Evolutionary conservation across 2,113 vertebrate species (phyloP), one percentile per base, ranked within the genome.

Genomic region (Tachysurus vachellii): DNA sequence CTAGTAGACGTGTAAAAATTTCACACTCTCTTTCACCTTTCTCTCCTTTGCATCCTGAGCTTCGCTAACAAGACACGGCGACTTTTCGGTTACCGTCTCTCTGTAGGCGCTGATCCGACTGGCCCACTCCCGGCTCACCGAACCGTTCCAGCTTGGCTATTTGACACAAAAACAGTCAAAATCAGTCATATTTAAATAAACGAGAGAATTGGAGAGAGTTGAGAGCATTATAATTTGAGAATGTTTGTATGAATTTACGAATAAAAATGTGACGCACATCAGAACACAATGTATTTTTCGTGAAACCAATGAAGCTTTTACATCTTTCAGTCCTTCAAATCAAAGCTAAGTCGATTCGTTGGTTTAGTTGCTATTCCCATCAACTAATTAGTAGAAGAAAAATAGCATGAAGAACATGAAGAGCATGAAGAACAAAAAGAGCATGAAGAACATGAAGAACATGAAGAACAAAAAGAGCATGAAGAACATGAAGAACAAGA

Each of bases 131-230:
- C 96, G 96, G 91, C 91, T 96, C 56, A 94, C 91, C 4, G 96
- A 95, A 90, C 96, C 97, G 62, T 96, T 96, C 97, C 97, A 97
- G 9, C 93, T 95, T 87, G 94, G 91, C 97, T 98, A 86, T 82
- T 62, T 80, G 28, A 77, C 56, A 79, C 81, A 90, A 28, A 73
- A 64, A 44, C 68, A 14, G 8, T 16, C 2, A 19, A 44, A 42
- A 21, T 11, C 17, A 4, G 17, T 44, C 44, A 44, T 42, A 42
- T 44, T 2, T 21, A 4, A 76, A n/a, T 53, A 53, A 50, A 50
- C 0, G 47, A 26, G 10, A 47, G 19, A 73, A 9, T 2, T 23
- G 19, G 47, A 11, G 8, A 11, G 36, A 36, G 1, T 36, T 36
- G 36, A 36, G 36, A 12, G 10, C 42, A 47, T 47, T 47, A 75